Evolutionary conservation across 2,888 invertebrate species (phyloP), one percentile per base, ranked within the genome.

Genomic region (Aquatica leii): DNA sequence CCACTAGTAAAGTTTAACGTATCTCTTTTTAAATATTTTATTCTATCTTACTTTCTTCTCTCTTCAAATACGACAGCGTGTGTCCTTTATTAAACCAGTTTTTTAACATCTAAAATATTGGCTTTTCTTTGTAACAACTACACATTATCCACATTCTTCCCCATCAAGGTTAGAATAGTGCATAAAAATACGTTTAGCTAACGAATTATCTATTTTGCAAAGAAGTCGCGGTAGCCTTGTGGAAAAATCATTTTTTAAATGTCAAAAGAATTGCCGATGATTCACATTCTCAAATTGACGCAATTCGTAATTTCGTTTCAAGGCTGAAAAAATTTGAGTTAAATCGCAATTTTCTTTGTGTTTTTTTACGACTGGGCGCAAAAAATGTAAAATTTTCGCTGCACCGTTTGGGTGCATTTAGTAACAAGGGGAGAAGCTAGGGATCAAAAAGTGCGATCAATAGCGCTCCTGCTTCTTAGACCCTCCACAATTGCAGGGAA

Each of bases 11-110:
- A 60, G 59, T 61, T 55, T 59, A 63, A 63, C 61, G 59, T 53
- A 62, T 64, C 67, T 67, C 67, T 66, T 66, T 63, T 63, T 59
- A 59, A 59, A 56, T 81, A 79, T 85, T 85, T 81, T 83, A 78
- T 82, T 85, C 83, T 81, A 78, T 79, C 84, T 82, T 82, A 82
- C 83, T 82, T 82, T 81, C 78, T 79, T 83, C 82, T 81, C 55
- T 24, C 4, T 24, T 37, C n/a, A 37, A 41, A 58, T 52, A 53
- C 40, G 49, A 24, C 51, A 50, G 43, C 50, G 56, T 56, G 49
- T 61, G 67, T 59, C 58, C 65, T 67, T 62, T 67, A 62, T 62
- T 65, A 62, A 62, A 68, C 68, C 50, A 63, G 66, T 68, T 68
- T 68, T 68, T 67, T 67, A 15, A 54, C 54, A 37, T 48, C 58